Conservation (phyloP, 1,140 invertebrate genomes). For the Heliconius hermathena region DNA sequence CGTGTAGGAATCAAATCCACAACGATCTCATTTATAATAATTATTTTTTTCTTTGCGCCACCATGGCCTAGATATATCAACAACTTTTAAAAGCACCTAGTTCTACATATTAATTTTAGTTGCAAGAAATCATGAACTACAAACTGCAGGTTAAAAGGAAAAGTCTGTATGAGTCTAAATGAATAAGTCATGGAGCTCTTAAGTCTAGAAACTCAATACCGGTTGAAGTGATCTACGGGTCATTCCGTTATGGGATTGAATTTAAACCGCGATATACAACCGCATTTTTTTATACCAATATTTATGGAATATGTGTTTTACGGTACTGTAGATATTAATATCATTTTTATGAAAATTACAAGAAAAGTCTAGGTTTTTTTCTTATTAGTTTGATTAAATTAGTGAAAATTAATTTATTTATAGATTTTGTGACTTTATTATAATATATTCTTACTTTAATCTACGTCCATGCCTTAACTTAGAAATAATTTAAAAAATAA, state of each 20-base stretch:
- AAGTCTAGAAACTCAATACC: constrained; percentile 33
- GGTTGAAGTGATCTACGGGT: constrained; percentile 33
- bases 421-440: too few relatives aligned
- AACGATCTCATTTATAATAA: not conserved
- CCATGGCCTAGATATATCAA: not conserved
- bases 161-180: constrained; percentile 27
- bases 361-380: too few relatives aligned
- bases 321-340: not conserved
- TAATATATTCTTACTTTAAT: too few relatives aligned
- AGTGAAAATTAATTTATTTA: too few relatives aligned
- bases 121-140: not conserved
- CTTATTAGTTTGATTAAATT: too few relatives aligned
- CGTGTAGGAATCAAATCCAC: too few relatives aligned
- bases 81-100: not conserved
- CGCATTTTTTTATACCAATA: constrained; percentile 15
- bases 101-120: not conserved
- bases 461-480: too few relatives aligned
- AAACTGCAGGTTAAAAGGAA: constrained; percentile 11
- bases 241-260: constrained; percentile 29
- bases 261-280: constrained; percentile 29
- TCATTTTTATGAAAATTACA: not conserved
- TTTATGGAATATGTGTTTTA: constrained; percentile 17
- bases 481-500: too few relatives aligned
- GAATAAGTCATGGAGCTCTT: constrained; percentile 30
- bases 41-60: not conserved